These are phyloP conservation scores for Acestrorhynchus altus DNA, from an alignment of 2,797 vertebrate genomes.

Conservation along the genomic window DNA sequence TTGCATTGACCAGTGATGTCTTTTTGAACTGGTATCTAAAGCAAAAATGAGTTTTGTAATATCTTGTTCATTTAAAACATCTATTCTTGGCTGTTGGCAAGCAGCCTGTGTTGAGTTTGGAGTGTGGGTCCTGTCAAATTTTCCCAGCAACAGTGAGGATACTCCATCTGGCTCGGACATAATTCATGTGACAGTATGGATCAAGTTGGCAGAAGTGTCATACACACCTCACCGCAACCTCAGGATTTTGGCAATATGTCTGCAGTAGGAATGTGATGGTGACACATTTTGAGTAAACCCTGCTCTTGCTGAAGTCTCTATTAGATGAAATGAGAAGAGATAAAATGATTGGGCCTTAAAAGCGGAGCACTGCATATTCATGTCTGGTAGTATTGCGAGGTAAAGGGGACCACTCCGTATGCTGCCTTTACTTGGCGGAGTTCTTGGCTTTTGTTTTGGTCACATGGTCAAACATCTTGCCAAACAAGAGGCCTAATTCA, in stretches of 20 bases:
- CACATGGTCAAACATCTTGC: not conserved
- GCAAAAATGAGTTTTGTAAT: constrained; percentile 2
- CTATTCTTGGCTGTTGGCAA: not conserved
- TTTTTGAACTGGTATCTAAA: not conserved
- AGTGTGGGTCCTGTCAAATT: constrained; percentile 47
- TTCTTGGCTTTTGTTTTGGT: not conserved
- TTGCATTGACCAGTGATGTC: not conserved
- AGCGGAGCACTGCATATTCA: not conserved
- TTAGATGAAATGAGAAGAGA: constrained; percentile 30
- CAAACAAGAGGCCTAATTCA: not conserved
- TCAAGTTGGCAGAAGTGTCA: constrained; percentile 57
- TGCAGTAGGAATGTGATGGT: constrained; percentile 52
- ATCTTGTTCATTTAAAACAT: constrained; percentile 8
- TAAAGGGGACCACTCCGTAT: not conserved
- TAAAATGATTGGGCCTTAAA: constrained; percentile 16
- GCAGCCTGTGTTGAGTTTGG: constrained; percentile 24
- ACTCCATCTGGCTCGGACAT: constrained; percentile 59
- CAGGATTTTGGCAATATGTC: constrained; percentile 54
- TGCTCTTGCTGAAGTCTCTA: constrained; percentile 42
- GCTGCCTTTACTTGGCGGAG: not conserved
- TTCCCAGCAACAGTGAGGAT: constrained; percentile 46
- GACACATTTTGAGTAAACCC: constrained; percentile 60
- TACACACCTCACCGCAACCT: constrained; percentile 55
- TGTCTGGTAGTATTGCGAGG: not conserved
- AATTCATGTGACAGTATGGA: constrained; percentile 59